Percentiles rank a stretch among this genome's conserved stretches.
Conservation (phyloP, 1,140 invertebrate genomes). For the Neodiprion pinetum region DNA sequence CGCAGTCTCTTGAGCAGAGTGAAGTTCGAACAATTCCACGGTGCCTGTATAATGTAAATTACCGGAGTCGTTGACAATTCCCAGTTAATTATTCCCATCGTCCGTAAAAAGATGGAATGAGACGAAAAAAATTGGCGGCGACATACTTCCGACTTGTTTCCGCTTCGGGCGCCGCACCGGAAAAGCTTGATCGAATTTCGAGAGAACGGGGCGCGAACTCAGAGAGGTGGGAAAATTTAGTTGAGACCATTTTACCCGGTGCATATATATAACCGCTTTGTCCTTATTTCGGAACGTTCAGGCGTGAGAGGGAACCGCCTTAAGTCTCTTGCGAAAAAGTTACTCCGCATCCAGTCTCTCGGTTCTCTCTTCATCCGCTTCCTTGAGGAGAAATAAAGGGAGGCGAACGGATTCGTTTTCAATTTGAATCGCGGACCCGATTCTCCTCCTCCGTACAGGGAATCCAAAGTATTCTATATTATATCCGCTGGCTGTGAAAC, state of each 20-base stretch:
- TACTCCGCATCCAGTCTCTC: neutral
- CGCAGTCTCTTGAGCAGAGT: neutral
- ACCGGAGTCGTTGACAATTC: too few species aligned
- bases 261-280: conserved; percentile 15
- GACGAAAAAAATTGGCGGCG: too few species aligned
- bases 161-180: neutral
- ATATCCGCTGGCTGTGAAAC: too few species aligned
- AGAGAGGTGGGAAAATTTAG: conserved; percentile 39
- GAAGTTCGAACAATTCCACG: neutral
- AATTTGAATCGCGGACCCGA: neutral
- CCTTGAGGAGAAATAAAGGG: neutral
- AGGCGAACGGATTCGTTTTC: neutral
- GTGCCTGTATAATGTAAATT: neutral
- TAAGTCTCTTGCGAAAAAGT: too few species aligned
- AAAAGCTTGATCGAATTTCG: neutral
- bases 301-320: conserved; percentile 33
- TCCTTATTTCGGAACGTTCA: conserved; percentile 41
- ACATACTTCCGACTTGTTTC: neutral
- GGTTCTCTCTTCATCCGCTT: neutral
- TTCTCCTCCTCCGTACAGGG: too few species aligned
- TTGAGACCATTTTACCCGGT: conserved; percentile 33
- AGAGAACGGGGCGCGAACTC: conserved; percentile 19
- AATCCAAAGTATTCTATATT: too few species aligned
- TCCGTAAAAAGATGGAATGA: too few species aligned
- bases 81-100: neutral